phyloP scores from a whole-genome alignment of 1,140 invertebrate species.

The Lordiphosa collinella region DNA sequence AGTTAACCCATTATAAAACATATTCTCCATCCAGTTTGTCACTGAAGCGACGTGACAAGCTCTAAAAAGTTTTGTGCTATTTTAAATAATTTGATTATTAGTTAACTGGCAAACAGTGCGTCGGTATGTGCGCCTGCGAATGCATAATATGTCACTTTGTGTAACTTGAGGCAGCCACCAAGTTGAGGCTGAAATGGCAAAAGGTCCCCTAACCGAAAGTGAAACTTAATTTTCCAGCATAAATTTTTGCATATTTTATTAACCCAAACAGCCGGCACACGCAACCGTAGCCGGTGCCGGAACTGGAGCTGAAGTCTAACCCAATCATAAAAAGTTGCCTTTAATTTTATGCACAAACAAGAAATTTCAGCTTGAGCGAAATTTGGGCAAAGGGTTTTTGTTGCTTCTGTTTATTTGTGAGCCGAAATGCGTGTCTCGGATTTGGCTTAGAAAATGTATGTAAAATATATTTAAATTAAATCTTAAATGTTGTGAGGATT shows the following conservation, averaged over 20 bases:
- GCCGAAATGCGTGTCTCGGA: conserved; percentile 33
- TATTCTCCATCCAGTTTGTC: neutral
- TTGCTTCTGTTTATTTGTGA: conserved; percentile 30
- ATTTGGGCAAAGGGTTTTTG: conserved; percentile 29
- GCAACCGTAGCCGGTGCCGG: conserved; percentile 26
- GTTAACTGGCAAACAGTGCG: conserved; percentile 36
- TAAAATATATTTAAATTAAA: conserved; percentile 59
- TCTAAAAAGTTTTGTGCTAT: conserved; percentile 46
- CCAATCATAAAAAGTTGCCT: conserved; percentile 68
- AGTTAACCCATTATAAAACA: conserved; percentile 44
- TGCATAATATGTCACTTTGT: conserved; percentile 17
- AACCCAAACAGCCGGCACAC: conserved; percentile 64
- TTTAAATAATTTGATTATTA: conserved; percentile 73
- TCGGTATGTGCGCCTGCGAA: conserved; percentile 21
- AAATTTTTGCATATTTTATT: conserved; percentile 74
- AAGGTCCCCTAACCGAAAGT: conserved; percentile 43
- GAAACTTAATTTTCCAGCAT: conserved; percentile 67
- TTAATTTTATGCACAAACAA: conserved; percentile 76
- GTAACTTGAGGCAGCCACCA: conserved; percentile 1
- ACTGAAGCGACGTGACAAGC: conserved; percentile 40
- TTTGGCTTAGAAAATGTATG: conserved; percentile 16
- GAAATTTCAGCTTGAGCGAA: conserved; percentile 45
- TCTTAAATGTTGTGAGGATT: conserved; percentile 51
- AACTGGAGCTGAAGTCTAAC: conserved; percentile 23
- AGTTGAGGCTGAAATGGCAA: conserved; percentile 5